Base-by-base conservation (phyloP, 2,888 invertebrate species). In the Ceramica pisi region DNA sequence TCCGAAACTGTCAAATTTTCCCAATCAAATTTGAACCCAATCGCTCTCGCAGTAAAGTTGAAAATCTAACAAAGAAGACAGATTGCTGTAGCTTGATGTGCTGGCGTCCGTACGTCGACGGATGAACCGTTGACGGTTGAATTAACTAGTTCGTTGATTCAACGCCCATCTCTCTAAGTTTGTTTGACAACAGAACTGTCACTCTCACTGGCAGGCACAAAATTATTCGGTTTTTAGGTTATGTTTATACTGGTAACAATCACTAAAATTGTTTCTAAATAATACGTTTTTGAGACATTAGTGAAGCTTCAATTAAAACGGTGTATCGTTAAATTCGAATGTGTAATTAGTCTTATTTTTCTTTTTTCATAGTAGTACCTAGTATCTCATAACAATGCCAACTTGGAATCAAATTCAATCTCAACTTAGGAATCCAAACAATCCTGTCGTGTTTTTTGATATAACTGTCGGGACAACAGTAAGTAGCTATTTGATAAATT, bases 381-480 rank as follows among this genome's bases (percentile, higher is more conserved):
- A 35, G 14, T 48, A 63, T 21, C 44, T 55, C 21, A 57, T 57
- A 46, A 38, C 89, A 92, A 99, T 99, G 99, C 99, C 99, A 19
- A 98, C 98, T 80, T 99, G 99, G 99, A 98, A 98, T 95, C 99
- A 99, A 96, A 98, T 99, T 90, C 99, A 99, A 90, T 97, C 98
- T 31, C 99, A 99, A 90, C 94, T 99, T 63, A 96, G 98, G 82
- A 98, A 99, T 92, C 98, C 99, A 35, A 98, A 98, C 88, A 99
- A 99, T 93, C 99, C 99, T 0, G 99, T 99, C 16, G 99, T 99
- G 14, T 99, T 99, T 94, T 99, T 99, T 90, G 99, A 99, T 95
- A 97, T 99, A 53, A 98, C 98, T 19, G 99, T 99, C 26, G 99
- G 99, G 82, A 98, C 98, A 62, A 99, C 99, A 88, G 98, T 98